These are phyloP conservation scores for Agonum fuliginosum DNA, from an alignment of 2,888 invertebrate species.

Conservation along the genomic window DNA sequence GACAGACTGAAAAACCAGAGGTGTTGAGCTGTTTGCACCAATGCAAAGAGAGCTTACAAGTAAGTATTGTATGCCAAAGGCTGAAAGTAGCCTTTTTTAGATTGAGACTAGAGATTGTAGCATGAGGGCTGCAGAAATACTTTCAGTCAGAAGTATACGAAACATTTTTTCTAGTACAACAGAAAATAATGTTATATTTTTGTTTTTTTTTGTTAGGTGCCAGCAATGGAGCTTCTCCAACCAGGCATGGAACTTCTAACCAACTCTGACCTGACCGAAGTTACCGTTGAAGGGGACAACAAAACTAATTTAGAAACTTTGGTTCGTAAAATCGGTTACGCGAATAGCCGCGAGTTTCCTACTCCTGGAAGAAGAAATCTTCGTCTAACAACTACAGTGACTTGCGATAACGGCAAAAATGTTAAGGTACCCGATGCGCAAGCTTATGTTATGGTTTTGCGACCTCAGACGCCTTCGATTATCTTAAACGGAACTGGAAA, in stretches of 20 bases:
- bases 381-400: conserved; percentile 85
- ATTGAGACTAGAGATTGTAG: no score
- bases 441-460: conserved; percentile 90
- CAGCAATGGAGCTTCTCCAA: conserved; percentile 83
- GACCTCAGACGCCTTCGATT: conserved; percentile 89
- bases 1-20: conserved; percentile 83
- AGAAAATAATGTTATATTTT: neutral
- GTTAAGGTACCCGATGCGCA: conserved; percentile 85
- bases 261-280: conserved; percentile 87
- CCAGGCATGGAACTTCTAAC: conserved; percentile 86
- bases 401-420: conserved; percentile 83
- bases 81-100: no score
- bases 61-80: conserved; percentile 59
- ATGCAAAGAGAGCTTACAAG: conserved; percentile 86
- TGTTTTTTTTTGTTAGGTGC: conserved; percentile 74
- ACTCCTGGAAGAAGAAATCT: conserved; percentile 96
- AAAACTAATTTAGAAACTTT: conserved; percentile 92
- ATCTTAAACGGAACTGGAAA: conserved; percentile 87
- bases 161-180: neutral
- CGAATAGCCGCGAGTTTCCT: conserved; percentile 92
- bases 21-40: conserved; percentile 86
- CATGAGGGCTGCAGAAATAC: neutral
- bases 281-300: conserved; percentile 93
- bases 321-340: conserved; percentile 91
- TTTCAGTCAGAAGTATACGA: neutral